Conservation (phyloP, 2,113 vertebrate species). For the Nyctibius bracteatus region DNA sequence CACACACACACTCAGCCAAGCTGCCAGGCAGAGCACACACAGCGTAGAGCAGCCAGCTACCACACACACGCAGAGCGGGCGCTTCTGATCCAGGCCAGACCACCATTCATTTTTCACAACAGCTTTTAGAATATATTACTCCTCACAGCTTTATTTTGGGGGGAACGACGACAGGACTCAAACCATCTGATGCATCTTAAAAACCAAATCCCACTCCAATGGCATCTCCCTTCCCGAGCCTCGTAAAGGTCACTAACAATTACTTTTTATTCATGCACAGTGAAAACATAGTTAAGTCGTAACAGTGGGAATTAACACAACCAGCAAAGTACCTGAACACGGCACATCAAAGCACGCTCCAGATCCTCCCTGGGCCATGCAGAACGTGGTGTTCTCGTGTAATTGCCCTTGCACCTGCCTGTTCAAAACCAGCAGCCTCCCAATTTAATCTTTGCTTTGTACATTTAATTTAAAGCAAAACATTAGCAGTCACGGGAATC, state of each 20-base stretch:
- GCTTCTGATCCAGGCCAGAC: not conserved
- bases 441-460: not conserved
- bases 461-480: not conserved
- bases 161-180: too few relatives aligned
- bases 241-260: not conserved
- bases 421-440: not conserved
- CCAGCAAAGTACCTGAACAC: not conserved
- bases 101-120: not conserved
- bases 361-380: not conserved
- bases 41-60: not conserved
- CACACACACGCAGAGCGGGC: not conserved
- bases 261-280: not conserved
- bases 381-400: not conserved
- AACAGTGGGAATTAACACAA: not conserved
- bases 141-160: not conserved
- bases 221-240: not conserved
- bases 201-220: not conserved
- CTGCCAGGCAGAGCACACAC: conserved; percentile 9
- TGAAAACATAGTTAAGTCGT: not conserved
- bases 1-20: conserved; percentile 1
- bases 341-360: not conserved
- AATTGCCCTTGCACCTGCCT: not conserved
- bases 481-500: not conserved
- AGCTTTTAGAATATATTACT: not conserved
- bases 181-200: not conserved